A percentile compares a stretch with the other conserved stretches of the same genome.
Conservation (phyloP, 2,797 vertebrate genomes). For the Oreonectes daqikongensis region DNA sequence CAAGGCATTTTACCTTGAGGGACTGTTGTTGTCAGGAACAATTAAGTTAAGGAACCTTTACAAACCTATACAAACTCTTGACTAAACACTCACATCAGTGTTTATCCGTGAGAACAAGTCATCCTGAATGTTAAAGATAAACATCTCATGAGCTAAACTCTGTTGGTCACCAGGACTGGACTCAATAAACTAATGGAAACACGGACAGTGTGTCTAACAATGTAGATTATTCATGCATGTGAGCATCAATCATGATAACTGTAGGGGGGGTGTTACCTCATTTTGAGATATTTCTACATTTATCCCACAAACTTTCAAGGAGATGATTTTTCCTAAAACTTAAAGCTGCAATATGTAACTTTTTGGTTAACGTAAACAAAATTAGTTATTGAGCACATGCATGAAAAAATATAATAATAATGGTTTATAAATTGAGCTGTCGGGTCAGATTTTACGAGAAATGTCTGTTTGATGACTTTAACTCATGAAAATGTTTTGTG, state of each 20-base stretch:
- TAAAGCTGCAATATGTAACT: too few relatives aligned
- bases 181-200: background rate
- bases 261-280: background rate
- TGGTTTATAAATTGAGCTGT: too few relatives aligned
- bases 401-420: too few relatives aligned
- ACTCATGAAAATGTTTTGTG: too few relatives aligned
- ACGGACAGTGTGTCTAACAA: background rate
- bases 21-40: slow-evolving; percentile 40
- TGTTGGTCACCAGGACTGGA: background rate
- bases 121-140: slow-evolving; percentile 5
- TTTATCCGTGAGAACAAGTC: slow-evolving; percentile 8
- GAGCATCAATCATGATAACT: background rate
- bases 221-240: background rate
- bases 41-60: slow-evolving; percentile 29
- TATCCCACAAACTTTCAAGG: too few relatives aligned
- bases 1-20: slow-evolving; percentile 34
- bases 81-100: background rate
- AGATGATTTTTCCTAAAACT: too few relatives aligned
- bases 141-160: background rate
- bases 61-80: background rate
- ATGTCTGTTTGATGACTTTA: too few relatives aligned
- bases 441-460: too few relatives aligned
- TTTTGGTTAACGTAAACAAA: too few relatives aligned
- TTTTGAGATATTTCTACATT: background rate
- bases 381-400: too few relatives aligned